These are phyloP conservation scores for Epinotia demarniana DNA, from an alignment of 2,888 invertebrate species.

Conservation along the genomic window DNA sequence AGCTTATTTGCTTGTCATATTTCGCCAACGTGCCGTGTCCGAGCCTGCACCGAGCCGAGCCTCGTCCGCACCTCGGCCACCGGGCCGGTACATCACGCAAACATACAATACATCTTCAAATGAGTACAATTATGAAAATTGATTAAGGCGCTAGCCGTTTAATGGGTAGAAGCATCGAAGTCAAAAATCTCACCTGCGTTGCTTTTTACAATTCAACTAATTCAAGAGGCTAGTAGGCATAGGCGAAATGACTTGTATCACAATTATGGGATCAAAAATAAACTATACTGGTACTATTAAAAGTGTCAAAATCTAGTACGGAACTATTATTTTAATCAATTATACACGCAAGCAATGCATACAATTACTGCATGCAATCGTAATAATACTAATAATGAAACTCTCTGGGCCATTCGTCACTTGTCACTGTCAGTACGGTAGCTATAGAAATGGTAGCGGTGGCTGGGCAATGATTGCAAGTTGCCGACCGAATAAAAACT, in stretches of 20 bases:
- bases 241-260: background rate
- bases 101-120: too few species aligned
- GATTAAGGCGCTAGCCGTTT: conserved; percentile 2
- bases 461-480: conserved; percentile 14
- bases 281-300: too few species aligned
- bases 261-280: too few species aligned
- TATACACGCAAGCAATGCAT: background rate
- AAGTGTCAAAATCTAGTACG: too few species aligned
- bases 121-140: conserved; percentile 10
- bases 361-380: conserved; percentile 5
- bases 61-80: too few species aligned
- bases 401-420: conserved; percentile 12
- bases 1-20: too few species aligned
- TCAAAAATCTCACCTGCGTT: background rate
- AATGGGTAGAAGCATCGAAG: conserved; percentile 8
- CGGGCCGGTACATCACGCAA: too few species aligned
- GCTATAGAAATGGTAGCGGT: background rate
- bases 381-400: conserved; percentile 10
- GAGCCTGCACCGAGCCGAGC: too few species aligned
- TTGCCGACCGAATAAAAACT: background rate
- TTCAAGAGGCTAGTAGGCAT: background rate
- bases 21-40: too few species aligned
- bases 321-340: too few species aligned
- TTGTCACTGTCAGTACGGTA: conserved; percentile 16
- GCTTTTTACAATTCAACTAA: background rate